phyloP scores from a whole-genome alignment of 2,888 invertebrate genomes.

The Operophtera brumata region DNA sequence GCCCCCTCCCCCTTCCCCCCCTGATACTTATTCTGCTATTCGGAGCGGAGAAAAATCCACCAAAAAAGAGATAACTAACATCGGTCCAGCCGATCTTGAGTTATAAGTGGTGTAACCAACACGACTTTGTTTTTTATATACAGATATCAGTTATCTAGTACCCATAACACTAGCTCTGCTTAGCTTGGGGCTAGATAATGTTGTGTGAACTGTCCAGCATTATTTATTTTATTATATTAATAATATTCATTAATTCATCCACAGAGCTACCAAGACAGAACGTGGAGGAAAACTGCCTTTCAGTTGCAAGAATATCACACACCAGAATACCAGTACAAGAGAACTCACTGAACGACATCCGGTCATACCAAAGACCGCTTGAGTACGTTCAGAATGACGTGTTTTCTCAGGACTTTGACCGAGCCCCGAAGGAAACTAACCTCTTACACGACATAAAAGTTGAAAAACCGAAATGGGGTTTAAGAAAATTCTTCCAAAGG shows the following conservation, averaged over 20 bases:
- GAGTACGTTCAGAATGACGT: constrained; percentile 89
- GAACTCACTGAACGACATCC: constrained; percentile 59
- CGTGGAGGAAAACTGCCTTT: constrained; percentile 57
- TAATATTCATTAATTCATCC: not conserved
- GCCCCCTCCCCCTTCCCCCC: too few species aligned
- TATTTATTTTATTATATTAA: too few species aligned
- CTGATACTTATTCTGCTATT: too few species aligned
- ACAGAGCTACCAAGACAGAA: constrained; percentile 37
- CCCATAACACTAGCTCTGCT: too few species aligned
- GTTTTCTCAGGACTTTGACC: constrained; percentile 59
- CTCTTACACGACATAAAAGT: constrained; percentile 60
- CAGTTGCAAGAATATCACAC: constrained; percentile 57
- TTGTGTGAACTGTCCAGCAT: too few species aligned
- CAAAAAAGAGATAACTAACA: too few species aligned
- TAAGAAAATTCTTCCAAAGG: constrained; percentile 68
- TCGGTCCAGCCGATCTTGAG: too few species aligned
- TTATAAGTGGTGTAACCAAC: too few species aligned
- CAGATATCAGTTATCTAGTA: too few species aligned
- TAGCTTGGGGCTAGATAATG: too few species aligned
- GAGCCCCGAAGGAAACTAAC: constrained; percentile 71
- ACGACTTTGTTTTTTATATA: too few species aligned
- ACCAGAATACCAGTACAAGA: constrained; percentile 46
- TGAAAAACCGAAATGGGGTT: constrained; percentile 68
- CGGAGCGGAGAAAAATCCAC: too few species aligned
- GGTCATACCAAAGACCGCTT: constrained; percentile 66